Evolutionary conservation across 2,797 vertebrate genomes (phyloP).

Genomic region (Cygnus olor): DNA sequence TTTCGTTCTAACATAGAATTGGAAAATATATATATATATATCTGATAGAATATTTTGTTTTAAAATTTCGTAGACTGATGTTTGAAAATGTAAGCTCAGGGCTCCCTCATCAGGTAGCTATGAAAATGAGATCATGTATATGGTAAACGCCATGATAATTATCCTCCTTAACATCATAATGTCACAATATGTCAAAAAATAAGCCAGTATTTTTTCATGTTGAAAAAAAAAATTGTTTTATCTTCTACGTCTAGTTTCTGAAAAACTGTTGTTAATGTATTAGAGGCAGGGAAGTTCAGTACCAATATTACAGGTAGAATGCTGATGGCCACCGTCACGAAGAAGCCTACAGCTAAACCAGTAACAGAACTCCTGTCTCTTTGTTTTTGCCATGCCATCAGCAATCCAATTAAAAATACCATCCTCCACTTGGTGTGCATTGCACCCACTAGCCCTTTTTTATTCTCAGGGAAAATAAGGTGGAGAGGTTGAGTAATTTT

Average conservation of each 20-base stretch:
- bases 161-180: background rate
- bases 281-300: background rate
- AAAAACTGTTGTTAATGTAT: background rate
- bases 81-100: conserved; percentile 22
- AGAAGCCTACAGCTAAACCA: background rate
- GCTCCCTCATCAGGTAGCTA: conserved; percentile 57
- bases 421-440: background rate
- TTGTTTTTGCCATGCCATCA: background rate
- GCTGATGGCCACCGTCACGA: background rate
- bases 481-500: background rate
- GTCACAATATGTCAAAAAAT: background rate
- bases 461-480: background rate
- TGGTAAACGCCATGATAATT: background rate
- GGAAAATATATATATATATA: no score
- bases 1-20: background rate
- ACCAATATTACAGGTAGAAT: background rate
- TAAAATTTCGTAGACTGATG: background rate
- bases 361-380: background rate
- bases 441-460: background rate
- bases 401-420: background rate
- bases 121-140: background rate
- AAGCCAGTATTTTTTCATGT: background rate
- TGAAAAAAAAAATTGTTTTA: background rate
- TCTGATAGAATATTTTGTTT: background rate
- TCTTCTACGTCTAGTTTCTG: background rate